phyloP scores from a whole-genome alignment of 2,113 vertebrate species.

The Oryzias celebensis region DNA sequence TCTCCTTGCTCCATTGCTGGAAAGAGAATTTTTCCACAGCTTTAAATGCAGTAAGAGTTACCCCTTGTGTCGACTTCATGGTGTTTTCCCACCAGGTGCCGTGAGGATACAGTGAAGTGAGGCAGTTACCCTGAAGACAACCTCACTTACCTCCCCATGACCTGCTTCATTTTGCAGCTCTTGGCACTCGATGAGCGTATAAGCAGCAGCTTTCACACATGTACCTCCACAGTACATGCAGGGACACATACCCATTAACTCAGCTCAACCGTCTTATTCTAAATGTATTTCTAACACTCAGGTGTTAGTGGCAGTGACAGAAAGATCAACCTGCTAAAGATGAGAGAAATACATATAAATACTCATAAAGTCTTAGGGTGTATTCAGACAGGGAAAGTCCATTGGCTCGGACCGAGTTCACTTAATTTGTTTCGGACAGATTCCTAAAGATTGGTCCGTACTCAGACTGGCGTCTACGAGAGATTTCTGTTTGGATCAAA shows the following conservation, averaged over 20 bases:
- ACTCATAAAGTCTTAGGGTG: too few species aligned
- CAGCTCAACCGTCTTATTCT: conserved; percentile 28
- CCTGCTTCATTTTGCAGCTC: background rate
- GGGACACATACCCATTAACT: conserved; percentile 5
- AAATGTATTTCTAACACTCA: conserved; percentile 32
- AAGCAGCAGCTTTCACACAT: conserved; percentile 13
- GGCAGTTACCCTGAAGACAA: conserved; percentile 4
- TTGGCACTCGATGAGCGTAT: conserved; percentile 11
- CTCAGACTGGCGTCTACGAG: too few species aligned
- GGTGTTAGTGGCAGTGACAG: conserved; percentile 20
- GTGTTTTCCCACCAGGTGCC: background rate
- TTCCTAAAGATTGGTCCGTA: too few species aligned
- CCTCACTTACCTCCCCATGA: conserved; percentile 32
- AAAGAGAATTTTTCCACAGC: background rate
- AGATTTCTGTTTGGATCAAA: too few species aligned
- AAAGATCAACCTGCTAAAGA: conserved; percentile 23
- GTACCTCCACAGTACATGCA: conserved; percentile 7
- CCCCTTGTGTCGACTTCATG: background rate
- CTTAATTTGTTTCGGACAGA: too few species aligned
- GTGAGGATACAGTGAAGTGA: background rate
- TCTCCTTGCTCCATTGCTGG: background rate
- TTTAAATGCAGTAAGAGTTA: too few species aligned
- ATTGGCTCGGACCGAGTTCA: too few species aligned
- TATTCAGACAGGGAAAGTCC: too few species aligned
- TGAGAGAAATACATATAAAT: conserved; percentile 7